These are phyloP conservation scores for Hirundichthys speculiger DNA, from an alignment of 2,113 vertebrate species.

Conservation along the genomic window DNA sequence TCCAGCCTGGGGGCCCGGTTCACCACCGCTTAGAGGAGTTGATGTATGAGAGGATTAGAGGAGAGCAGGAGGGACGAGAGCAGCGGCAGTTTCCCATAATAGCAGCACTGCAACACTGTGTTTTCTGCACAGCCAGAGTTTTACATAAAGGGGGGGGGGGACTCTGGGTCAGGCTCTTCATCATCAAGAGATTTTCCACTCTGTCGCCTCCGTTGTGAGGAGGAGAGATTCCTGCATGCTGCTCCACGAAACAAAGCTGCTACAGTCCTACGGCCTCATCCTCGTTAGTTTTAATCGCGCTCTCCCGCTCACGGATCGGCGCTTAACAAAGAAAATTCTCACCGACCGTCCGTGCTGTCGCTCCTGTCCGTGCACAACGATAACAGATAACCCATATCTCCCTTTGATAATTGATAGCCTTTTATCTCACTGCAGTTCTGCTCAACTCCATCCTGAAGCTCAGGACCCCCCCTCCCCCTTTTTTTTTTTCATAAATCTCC, in stretches of 20 bases:
- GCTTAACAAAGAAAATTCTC: slow-evolving; percentile 60
- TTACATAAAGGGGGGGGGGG: slow-evolving; percentile 50
- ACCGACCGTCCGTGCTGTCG: slow-evolving; percentile 50
- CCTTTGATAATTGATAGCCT: slow-evolving; percentile 54
- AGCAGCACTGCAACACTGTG: slow-evolving; percentile 55
- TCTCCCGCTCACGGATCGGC: slow-evolving; percentile 54
- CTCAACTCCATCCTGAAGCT: slow-evolving; percentile 8
- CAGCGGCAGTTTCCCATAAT: slow-evolving; percentile 61
- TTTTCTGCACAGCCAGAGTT: slow-evolving; percentile 37
- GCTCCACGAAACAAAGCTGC: slow-evolving; percentile 53
- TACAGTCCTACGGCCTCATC: slow-evolving; percentile 62
- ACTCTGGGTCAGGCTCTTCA: slow-evolving; percentile 47
- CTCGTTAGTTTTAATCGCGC: slow-evolving; percentile 68
- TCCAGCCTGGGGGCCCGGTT: slow-evolving; percentile 48
- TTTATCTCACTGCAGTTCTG: slow-evolving; percentile 6
- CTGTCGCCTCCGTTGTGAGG: slow-evolving; percentile 63
- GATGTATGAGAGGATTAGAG: slow-evolving; percentile 69
- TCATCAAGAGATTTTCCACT: slow-evolving; percentile 72
- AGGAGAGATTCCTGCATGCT: slow-evolving; percentile 47
- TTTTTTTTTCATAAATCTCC: too few relatives aligned
- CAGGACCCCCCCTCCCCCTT: too few relatives aligned
- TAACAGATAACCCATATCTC: slow-evolving; percentile 62
- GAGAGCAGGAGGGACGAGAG: slow-evolving; percentile 50
- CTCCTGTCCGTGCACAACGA: slow-evolving; percentile 44
- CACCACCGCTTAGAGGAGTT: slow-evolving; percentile 62